Evolutionary conservation across 2,797 vertebrate species (phyloP), one percentile per base, ranked within the genome.

Genomic region (Oreortyx pictus): DNA sequence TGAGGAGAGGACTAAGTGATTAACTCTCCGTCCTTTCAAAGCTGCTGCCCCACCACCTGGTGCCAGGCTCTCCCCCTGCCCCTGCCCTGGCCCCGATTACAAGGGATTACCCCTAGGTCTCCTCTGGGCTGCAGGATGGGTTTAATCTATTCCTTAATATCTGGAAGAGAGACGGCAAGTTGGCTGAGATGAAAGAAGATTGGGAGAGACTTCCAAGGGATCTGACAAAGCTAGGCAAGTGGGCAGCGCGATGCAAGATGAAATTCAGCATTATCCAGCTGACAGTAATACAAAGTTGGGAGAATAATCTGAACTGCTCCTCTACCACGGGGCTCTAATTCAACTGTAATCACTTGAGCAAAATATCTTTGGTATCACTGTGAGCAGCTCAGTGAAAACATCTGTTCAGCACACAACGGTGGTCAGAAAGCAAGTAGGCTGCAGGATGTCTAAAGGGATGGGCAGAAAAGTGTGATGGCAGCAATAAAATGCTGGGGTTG

Each of bases 71-170:
- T 92, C 50, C 56, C 82, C 35, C 46, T 73, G 50, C 43, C 66
- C 68, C 90, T 29, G 0, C 46, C 67, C 85, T 83, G 47, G 62
- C 85, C 73, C 50, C 4, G 57, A 95, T 96, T 96, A 94, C 82
- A 60, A 82, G 23, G 73, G 93, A 96, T 96, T 96, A 94, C 73
- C 18, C 33, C 33, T 46, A 90, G 61, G 78, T 96, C 92, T 93
- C 91, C 71, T 85, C 88, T 61, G 47, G 88, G 35, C 83, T 91
- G 86, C 86, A 50, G 89, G n/a, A 70, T 94, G 39, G 79, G 76
- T 94, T 96, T 94, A 96, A 96, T 95, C 89, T 89, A 73, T 93
- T 96, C 67, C 87, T 96, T 95, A 96, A 93, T 96, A 96, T 85
- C 90, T 88, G 79, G 59, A 54, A 90, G 77, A 93, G 50, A 89